phyloP scores from a whole-genome alignment of 2,113 vertebrate genomes.

The Cyprinodon brontotheroides region DNA sequence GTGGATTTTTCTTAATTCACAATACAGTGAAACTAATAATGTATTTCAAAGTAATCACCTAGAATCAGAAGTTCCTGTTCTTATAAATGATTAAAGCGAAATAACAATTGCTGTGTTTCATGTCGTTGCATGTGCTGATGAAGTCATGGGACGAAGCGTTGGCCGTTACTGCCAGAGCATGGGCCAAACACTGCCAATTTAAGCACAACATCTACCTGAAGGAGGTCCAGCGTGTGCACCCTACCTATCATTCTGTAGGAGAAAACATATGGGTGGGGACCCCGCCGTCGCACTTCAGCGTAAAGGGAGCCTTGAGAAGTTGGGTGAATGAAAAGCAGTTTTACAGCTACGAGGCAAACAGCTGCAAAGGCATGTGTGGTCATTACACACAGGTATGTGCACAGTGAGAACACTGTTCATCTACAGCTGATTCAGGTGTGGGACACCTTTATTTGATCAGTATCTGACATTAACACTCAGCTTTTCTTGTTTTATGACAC shows the following conservation, averaged over 20 bases:
- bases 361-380: constrained; percentile 9
- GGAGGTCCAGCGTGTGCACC: constrained; percentile 17
- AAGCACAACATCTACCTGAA: constrained; percentile 52
- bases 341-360: constrained; percentile 4
- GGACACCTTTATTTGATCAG: background rate
- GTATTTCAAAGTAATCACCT: background rate
- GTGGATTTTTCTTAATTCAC: background rate
- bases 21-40: background rate
- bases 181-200: constrained; percentile 56
- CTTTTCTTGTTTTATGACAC: background rate
- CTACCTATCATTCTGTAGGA: constrained; percentile 58
- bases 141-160: constrained; percentile 74
- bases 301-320: rapidly evolving
- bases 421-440: background rate
- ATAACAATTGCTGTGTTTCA: background rate
- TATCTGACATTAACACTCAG: background rate
- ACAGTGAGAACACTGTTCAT: background rate
- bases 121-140: background rate
- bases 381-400: constrained; percentile 75
- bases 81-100: background rate
- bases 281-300: constrained; percentile 3
- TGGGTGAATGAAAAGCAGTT: constrained; percentile 50
- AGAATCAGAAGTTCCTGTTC: background rate
- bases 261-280: constrained; percentile 71
- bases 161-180: constrained; percentile 59